phyloP scores from a whole-genome alignment of 1,140 invertebrate genomes.

The Notospermus geniculatus region DNA sequence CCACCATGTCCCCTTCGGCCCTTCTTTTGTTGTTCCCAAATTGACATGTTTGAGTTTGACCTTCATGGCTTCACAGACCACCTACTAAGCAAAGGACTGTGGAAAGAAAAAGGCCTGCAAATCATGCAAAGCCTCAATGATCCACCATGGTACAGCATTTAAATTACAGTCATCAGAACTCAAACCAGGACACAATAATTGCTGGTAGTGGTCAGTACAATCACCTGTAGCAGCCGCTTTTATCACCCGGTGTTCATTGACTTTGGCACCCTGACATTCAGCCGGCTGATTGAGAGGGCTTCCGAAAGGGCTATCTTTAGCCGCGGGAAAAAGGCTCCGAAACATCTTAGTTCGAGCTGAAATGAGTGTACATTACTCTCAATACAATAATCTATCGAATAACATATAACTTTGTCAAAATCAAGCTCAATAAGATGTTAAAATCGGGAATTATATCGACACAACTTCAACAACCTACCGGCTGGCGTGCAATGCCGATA shows the following conservation, averaged over 20 bases:
- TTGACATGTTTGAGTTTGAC: no score
- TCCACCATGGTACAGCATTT: no score
- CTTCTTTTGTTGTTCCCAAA: no score
- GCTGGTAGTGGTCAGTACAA: neutral
- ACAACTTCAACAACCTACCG: no score
- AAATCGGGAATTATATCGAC: neutral
- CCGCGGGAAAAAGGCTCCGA: conserved; percentile 69
- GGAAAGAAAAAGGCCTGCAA: no score
- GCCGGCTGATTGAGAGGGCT: conserved; percentile 61
- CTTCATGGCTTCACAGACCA: no score
- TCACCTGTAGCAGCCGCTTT: conserved; percentile 42
- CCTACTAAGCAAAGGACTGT: no score
- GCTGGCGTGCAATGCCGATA: no score
- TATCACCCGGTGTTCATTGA: conserved; percentile 46
- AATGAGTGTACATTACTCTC: neutral
- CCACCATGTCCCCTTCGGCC: no score
- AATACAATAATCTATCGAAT: neutral
- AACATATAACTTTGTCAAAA: neutral
- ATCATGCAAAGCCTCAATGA: no score
- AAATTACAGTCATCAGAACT: no score
- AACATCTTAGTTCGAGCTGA: conserved; percentile 61
- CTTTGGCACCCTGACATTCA: conserved; percentile 27
- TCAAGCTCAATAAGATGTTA: neutral
- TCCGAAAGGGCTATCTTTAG: conserved; percentile 73
- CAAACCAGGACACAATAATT: no score